Evolutionary conservation across 2,113 vertebrate genomes (phyloP).

Genomic region (Glaucidium brasilianum): DNA sequence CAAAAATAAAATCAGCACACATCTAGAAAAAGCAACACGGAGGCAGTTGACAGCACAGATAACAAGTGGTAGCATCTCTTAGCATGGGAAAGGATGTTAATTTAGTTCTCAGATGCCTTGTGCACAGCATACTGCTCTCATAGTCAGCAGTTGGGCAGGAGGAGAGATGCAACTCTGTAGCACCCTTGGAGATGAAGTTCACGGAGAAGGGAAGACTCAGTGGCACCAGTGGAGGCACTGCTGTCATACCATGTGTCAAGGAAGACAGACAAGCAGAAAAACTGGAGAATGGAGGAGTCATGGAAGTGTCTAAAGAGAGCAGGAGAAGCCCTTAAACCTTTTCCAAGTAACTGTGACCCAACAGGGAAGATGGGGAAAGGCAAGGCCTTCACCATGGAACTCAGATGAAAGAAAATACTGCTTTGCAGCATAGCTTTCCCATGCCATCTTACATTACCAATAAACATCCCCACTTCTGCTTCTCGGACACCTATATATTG

Average conservation of each 20-base stretch:
- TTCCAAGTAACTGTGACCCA: background rate
- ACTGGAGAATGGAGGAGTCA: background rate
- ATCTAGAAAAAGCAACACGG: background rate
- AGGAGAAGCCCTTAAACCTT: background rate
- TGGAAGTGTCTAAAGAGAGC: background rate
- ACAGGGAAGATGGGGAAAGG: background rate
- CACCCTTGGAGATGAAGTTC: background rate
- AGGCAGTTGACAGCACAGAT: background rate
- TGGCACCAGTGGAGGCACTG: background rate
- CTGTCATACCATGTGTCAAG: background rate
- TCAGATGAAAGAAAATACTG: background rate
- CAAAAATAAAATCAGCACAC: background rate
- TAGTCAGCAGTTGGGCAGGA: background rate
- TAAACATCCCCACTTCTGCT: background rate
- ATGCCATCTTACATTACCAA: background rate
- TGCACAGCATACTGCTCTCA: background rate
- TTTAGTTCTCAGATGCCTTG: background rate
- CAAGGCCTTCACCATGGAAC: background rate
- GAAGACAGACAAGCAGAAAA: background rate
- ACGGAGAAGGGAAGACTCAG: background rate
- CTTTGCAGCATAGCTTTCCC: background rate
- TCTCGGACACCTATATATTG: fast-evolving
- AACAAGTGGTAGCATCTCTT: background rate
- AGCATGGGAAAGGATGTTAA: background rate
- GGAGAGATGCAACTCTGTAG: background rate